phyloP scores from a whole-genome alignment of 2,888 invertebrate genomes.

The Brenthis ino region DNA sequence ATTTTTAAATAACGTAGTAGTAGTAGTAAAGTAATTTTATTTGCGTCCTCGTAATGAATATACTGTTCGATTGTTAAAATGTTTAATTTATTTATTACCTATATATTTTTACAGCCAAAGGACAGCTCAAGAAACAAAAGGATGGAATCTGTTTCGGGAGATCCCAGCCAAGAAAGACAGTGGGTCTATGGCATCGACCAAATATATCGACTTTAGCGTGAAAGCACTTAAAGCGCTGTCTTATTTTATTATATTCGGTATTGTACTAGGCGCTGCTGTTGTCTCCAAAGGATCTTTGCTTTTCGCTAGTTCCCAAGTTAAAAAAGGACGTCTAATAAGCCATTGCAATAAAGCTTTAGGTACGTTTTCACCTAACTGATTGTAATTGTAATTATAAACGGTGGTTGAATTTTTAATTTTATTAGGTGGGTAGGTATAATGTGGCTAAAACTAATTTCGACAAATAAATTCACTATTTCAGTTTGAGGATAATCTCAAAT shows the following conservation, averaged over 20 bases:
- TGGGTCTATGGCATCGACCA: conserved; percentile 85
- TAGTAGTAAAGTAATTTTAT: too few relatives aligned
- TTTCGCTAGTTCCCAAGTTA: conserved; percentile 88
- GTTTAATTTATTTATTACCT: background rate
- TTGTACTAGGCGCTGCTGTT: conserved; percentile 86
- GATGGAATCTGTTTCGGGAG: conserved; percentile 92
- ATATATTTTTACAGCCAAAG: conserved; percentile 63
- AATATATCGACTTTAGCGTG: conserved; percentile 83
- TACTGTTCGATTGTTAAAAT: too few relatives aligned
- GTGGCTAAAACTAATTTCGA: too few relatives aligned
- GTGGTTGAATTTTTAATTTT: too few relatives aligned
- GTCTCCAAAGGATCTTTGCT: conserved; percentile 88
- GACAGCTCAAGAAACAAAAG: conserved; percentile 80
- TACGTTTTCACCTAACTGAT: conserved; percentile 39
- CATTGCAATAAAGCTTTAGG: conserved; percentile 83
- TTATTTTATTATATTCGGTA: conserved; percentile 85
- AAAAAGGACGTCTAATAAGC: conserved; percentile 74
- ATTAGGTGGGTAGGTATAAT: too few relatives aligned
- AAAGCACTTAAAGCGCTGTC: conserved; percentile 86
- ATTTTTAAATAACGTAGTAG: too few relatives aligned
- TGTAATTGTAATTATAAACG: too few relatives aligned
- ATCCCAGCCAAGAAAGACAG: conserved; percentile 85
- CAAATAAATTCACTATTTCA: too few relatives aligned
- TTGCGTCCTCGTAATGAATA: too few relatives aligned
- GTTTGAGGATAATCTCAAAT: too few relatives aligned